These are phyloP conservation scores for Pangasius djambal DNA, from an alignment of 2,797 vertebrate species.

Conservation along the genomic window DNA sequence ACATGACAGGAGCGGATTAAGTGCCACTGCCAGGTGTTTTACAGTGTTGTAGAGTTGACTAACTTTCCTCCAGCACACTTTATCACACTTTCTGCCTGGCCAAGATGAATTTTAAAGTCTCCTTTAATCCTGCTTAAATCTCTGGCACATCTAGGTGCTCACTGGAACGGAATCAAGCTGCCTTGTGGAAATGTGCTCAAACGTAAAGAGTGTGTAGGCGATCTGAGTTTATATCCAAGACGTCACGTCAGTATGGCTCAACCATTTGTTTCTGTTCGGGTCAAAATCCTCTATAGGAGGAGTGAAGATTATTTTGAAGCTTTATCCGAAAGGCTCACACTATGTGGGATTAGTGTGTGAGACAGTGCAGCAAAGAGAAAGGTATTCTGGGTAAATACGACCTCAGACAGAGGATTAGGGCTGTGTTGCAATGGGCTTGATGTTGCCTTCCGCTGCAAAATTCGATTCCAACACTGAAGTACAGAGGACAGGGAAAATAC, in stretches of 20 bases:
- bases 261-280: conserved; percentile 27
- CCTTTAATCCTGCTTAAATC: conserved; percentile 58
- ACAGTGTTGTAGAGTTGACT: conserved; percentile 46
- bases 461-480: not conserved
- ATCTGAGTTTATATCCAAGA: conserved; percentile 21
- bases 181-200: conserved; percentile 48
- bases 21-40: conserved; percentile 18
- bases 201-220: conserved; percentile 20
- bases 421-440: conserved; percentile 16
- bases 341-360: conserved; percentile 50
- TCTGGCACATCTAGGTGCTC: conserved; percentile 45
- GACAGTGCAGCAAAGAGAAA: conserved; percentile 44
- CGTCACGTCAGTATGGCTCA: not conserved
- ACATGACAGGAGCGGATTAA: conserved; percentile 34
- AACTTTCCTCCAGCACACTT: conserved; percentile 49
- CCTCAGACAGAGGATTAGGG: conserved; percentile 31
- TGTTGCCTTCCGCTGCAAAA: not conserved
- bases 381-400: conserved; percentile 41
- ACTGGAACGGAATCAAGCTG: conserved; percentile 48
- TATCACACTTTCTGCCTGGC: conserved; percentile 42
- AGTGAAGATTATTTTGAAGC: conserved; percentile 16
- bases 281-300: conserved; percentile 46
- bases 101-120: conserved; percentile 50
- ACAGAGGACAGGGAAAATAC: not conserved
- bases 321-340: conserved; percentile 17